phyloP scores from a whole-genome alignment of 1,140 invertebrate species.

The Aphis gossypii region DNA sequence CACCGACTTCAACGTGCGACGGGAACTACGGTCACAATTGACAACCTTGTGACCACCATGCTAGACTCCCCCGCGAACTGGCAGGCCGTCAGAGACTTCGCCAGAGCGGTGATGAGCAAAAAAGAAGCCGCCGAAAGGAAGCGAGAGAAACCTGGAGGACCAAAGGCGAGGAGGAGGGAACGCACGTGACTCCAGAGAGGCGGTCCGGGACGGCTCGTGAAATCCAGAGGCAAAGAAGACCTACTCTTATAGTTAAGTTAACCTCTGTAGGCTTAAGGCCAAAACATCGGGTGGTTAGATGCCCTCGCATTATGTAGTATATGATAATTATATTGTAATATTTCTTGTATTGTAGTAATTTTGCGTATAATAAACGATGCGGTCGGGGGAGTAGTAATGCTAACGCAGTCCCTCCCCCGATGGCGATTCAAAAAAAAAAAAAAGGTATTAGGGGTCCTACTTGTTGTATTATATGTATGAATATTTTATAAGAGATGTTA shows the following conservation, averaged over 20 bases:
- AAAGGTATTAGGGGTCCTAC: too few relatives aligned
- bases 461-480: too few relatives aligned
- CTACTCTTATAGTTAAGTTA: background rate
- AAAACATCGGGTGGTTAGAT: background rate
- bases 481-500: too few relatives aligned
- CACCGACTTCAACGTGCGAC: background rate
- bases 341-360: too few relatives aligned
- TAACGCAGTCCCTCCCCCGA: too few relatives aligned
- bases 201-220: background rate
- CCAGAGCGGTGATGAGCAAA: background rate
- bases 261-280: background rate
- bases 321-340: too few relatives aligned
- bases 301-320: background rate
- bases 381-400: too few relatives aligned
- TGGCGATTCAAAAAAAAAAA: too few relatives aligned
- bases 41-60: background rate
- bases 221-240: background rate
- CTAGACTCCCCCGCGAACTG: background rate
- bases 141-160: background rate
- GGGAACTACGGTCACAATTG: background rate
- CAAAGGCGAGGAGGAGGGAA: background rate
- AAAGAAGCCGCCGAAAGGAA: background rate
- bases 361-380: too few relatives aligned
- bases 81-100: background rate
- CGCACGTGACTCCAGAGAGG: background rate